These are phyloP conservation scores for Arenaria interpres DNA, from an alignment of 2,113 vertebrate species.

Conservation along the genomic window DNA sequence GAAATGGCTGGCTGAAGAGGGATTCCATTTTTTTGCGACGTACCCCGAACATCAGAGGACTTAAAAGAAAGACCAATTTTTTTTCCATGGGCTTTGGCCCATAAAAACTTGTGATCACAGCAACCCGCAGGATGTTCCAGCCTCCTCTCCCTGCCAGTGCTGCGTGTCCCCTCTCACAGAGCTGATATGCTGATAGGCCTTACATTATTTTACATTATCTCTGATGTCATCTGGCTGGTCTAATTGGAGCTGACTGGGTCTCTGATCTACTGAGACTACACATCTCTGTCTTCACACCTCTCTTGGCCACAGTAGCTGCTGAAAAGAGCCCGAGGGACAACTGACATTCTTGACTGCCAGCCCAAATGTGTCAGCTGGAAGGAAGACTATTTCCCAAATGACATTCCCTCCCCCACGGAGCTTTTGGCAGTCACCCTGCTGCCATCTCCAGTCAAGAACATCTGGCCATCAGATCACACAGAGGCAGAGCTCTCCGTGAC, in stretches of 20 bases:
- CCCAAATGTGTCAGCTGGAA: slow-evolving; percentile 42
- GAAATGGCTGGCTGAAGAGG: background rate
- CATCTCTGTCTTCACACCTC: slow-evolving; percentile 45
- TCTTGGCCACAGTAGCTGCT: slow-evolving; percentile 15
- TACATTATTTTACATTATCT: slow-evolving; percentile 2
- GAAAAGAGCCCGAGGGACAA: background rate
- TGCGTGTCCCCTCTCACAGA: background rate
- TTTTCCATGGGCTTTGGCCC: background rate
- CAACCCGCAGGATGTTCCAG: background rate
- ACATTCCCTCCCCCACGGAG: background rate
- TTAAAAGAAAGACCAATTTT: background rate
- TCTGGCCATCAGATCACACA: background rate
- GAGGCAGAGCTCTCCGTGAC: background rate
- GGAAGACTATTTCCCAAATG: slow-evolving; percentile 34
- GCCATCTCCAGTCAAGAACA: background rate
- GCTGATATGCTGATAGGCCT: background rate
- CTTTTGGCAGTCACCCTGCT: background rate
- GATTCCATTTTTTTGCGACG: background rate
- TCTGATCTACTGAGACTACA: slow-evolving; percentile 12
- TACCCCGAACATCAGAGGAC: background rate
- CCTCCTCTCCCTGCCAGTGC: background rate
- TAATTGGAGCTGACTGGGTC: slow-evolving; percentile 30
- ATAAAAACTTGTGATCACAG: background rate
- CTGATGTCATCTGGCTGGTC: slow-evolving; percentile 5
- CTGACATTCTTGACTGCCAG: slow-evolving; percentile 34